Percentiles rank a stretch among this genome's conserved stretches.
Conservation (phyloP, 2,113 vertebrate genomes). For the Lagopus leucura region DNA sequence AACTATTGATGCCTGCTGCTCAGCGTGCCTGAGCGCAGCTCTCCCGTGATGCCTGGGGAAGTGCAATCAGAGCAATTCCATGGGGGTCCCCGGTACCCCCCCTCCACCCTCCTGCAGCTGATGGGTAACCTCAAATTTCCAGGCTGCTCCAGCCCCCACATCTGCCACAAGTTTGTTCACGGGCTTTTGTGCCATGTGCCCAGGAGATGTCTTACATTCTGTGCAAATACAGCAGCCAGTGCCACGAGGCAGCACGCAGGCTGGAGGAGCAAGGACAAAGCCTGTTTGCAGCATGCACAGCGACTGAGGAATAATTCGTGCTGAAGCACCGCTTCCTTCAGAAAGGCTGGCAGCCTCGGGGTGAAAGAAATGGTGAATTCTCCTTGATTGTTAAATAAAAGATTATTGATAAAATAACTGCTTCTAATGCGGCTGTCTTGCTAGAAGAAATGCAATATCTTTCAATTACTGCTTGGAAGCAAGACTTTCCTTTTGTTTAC, state of each 20-base stretch:
- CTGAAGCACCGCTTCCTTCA: neutral
- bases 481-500: neutral
- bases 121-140: neutral
- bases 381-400: constrained; percentile 70
- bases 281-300: rapidly evolving
- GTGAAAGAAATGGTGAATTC: constrained; percentile 56
- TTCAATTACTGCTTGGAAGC: constrained; percentile 43
- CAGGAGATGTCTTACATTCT: neutral
- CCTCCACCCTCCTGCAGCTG: neutral
- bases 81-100: neutral
- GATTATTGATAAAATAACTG: constrained; percentile 64
- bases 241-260: rapidly evolving
- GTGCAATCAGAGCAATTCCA: constrained; percentile 5
- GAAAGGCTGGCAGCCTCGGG: constrained; percentile 41
- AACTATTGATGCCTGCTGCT: constrained; percentile 74
- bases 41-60: constrained; percentile 31
- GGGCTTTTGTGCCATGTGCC: neutral
- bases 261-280: neutral
- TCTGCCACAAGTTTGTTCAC: neutral
- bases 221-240: neutral
- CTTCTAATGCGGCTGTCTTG: constrained; percentile 46
- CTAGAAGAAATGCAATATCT: neutral
- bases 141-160: neutral
- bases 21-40: constrained; percentile 46
- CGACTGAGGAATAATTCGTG: constrained; percentile 18